Percentiles rank a stretch among this genome's conserved stretches.
phyloP scores from a whole-genome alignment of 2,113 vertebrate genomes.

The Tenrec ecaudatus region DNA sequence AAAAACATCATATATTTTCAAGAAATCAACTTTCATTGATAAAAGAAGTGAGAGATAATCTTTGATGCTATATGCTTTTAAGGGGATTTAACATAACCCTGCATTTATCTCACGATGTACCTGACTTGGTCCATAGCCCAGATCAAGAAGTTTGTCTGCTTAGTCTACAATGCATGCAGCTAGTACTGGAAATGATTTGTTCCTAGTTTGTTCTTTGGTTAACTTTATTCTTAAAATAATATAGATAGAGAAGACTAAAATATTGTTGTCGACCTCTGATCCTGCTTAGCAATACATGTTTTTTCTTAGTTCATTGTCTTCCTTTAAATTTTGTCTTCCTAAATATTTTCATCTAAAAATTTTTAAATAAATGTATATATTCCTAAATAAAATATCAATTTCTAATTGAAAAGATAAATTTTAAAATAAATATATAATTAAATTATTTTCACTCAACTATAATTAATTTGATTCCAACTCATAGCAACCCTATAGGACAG shows the following conservation, averaged over 20 bases:
- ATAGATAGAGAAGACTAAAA: neutral
- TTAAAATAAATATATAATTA: slow-evolving; percentile 21
- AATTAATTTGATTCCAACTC: no score
- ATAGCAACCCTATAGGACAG: no score
- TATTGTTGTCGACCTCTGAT: neutral
- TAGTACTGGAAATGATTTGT: slow-evolving; percentile 24
- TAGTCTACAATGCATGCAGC: neutral
- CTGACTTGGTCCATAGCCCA: neutral
- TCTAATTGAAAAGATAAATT: neutral
- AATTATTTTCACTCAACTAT: neutral
- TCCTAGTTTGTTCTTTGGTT: neutral
- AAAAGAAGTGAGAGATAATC: neutral
- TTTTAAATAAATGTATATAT: neutral
- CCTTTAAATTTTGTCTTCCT: neutral
- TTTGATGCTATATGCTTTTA: neutral
- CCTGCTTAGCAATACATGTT: neutral
- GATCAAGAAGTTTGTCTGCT: neutral
- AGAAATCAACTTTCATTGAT: neutral
- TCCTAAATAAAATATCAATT: no score
- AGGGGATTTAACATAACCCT: neutral
- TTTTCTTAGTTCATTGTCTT: neutral
- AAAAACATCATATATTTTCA: slow-evolving; percentile 15
- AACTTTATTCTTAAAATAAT: neutral
- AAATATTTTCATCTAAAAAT: neutral
- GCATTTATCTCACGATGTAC: neutral